phyloP scores from a whole-genome alignment of 2,888 invertebrate species.

The Tipula helvola region DNA sequence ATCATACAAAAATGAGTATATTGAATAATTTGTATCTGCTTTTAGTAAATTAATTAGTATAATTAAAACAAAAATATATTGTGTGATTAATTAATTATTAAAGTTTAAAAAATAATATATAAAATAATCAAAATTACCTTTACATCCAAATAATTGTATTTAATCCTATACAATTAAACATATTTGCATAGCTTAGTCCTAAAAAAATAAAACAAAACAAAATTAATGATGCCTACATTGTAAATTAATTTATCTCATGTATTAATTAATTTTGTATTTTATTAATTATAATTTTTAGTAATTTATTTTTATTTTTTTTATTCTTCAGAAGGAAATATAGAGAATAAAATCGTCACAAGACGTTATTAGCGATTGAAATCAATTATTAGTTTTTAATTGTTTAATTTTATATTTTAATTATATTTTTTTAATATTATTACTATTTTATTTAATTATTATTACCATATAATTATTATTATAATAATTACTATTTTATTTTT shows the following conservation, averaged over 20 bases:
- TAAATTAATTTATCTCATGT: background rate
- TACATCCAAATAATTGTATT: background rate
- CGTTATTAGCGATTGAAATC: constrained; percentile 7
- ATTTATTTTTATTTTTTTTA: background rate
- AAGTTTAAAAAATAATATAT: background rate
- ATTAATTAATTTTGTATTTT: background rate
- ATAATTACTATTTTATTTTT: background rate
- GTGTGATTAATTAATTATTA: background rate
- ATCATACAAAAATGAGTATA: background rate
- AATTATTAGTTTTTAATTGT: background rate
- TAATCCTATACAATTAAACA: background rate
- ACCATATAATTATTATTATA: background rate
- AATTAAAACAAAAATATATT: background rate
- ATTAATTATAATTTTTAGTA: background rate
- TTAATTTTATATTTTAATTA: background rate
- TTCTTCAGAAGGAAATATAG: constrained; percentile 5
- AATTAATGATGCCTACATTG: background rate
- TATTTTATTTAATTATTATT: background rate
- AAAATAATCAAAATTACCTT: background rate
- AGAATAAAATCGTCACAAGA: constrained; percentile 8
- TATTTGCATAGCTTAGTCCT: background rate
- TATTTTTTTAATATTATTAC: background rate
- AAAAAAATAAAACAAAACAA: background rate
- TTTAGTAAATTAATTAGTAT: background rate
- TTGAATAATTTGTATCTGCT: background rate